Base-by-base conservation (phyloP, 2,113 vertebrate species). In the Pandion haliaetus region DNA sequence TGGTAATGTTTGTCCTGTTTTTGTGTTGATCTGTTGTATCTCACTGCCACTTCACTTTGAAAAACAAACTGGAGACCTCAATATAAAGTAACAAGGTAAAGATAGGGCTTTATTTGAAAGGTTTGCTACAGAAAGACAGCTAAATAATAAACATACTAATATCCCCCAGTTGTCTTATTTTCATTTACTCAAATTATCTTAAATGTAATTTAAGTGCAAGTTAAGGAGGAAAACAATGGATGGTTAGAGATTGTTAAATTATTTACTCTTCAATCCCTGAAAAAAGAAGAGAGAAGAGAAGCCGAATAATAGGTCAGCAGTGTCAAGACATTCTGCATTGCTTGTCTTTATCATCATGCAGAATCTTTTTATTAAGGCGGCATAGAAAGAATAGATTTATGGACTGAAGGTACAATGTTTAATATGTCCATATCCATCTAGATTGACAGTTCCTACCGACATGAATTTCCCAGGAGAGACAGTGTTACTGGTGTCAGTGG, bases 381-480 rank as follows among this genome's bases (percentile, higher is more conserved):
- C 88, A 95, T 94, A 91, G 97, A 96, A 98, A 97, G 96, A 95
- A 95, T 96, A 97, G 97, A 98, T 98, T 98, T 98, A 97, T 98
- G 97, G 98, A 98, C 95, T 97, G 97, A 96, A 97, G 97, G 95
- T 92, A 96, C 97, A 95, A 85, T 98, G 98, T 98, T 98, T 98
- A 98, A 98, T 98, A 98, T 98, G 98, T 98, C 98, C 97, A 71
- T 98, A 98, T 98, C 98, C 97, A 97, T 98, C 96, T 95, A 97
- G 98, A 98, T 98, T 98, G 98, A 98, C 98, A 98, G 98, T 98
- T 99, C 98, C 97, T 97, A 98, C 98, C 98, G 97, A 98, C 97
- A 96, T 98, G 98, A 98, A 99, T 99, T 99, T 99, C 99, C 99
- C 99, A 98, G 98, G 99, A 98, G 99, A 99, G 87, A 42, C 81